Conservation (phyloP, 2,888 invertebrate species). For the Tiphia femorata region DNA sequence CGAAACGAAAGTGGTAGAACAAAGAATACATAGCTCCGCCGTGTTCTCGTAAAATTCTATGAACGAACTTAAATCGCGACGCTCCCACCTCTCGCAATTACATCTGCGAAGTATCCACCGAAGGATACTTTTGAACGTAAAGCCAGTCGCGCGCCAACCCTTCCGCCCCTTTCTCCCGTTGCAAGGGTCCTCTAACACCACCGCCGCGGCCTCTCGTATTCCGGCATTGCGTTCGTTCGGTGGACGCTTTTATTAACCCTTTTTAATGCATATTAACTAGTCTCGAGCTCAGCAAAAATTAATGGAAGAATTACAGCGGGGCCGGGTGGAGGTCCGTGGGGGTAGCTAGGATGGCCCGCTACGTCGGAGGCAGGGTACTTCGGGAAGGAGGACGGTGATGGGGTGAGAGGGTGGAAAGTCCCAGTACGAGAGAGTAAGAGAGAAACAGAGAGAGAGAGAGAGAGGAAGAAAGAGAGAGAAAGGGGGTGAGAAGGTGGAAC, state of each 20-base stretch:
- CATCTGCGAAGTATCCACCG: background rate
- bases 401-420: constrained; percentile 12
- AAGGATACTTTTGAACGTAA: background rate
- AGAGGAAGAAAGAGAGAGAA: constrained; percentile 15
- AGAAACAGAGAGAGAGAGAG: constrained; percentile 13
- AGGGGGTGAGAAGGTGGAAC: constrained; percentile 28
- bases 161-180: background rate
- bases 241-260: constrained; percentile 61
- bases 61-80: no score
- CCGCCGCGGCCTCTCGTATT: no score
- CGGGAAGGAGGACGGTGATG: constrained; percentile 18
- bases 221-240: constrained; percentile 49
- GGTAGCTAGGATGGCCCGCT: no score
- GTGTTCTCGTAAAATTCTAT: background rate
- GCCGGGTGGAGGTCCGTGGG: constrained; percentile 33
- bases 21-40: background rate
- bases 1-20: no score
- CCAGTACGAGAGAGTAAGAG: no score
- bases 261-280: constrained; percentile 67
- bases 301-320: constrained; percentile 62
- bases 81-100: background rate
- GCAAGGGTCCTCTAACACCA: no score
- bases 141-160: background rate
- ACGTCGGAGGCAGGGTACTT: constrained; percentile 10
- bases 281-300: constrained; percentile 65